Evolutionary conservation across 2,888 invertebrate species (phyloP).

Genomic region (Conistra vaccinii): DNA sequence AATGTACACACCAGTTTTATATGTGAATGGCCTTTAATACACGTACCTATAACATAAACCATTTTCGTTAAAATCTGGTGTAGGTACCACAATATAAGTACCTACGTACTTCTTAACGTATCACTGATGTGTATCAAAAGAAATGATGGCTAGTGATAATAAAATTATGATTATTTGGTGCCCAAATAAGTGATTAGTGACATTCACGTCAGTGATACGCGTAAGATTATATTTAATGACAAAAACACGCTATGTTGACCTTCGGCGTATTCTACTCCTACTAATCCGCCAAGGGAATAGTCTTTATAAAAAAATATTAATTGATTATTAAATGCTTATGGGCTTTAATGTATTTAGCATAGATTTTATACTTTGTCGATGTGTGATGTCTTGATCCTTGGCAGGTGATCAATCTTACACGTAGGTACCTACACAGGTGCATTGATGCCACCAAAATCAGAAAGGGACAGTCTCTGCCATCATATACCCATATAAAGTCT

Average conservation of each 20-base stretch:
- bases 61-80: not conserved
- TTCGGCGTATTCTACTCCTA: not conserved
- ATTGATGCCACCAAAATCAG: not conserved
- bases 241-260: not conserved
- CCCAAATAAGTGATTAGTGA: constrained; percentile 12
- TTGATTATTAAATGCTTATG: not conserved
- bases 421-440: too few species aligned
- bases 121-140: constrained; percentile 2
- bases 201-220: constrained; percentile 7
- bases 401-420: not conserved
- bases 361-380: not conserved
- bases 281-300: not conserved
- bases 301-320: not conserved
- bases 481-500: not conserved
- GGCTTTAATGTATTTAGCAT: not conserved
- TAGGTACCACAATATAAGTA: not conserved
- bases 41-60: not conserved
- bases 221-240: not conserved
- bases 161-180: not conserved
- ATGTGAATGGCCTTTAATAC: not conserved
- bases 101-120: not conserved
- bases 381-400: not conserved
- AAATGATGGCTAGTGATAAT: constrained; percentile 5
- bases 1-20: not conserved
- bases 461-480: not conserved